These are phyloP conservation scores for Monochamus saltuarius DNA, from an alignment of 1,140 invertebrate species.

Conservation along the genomic window DNA sequence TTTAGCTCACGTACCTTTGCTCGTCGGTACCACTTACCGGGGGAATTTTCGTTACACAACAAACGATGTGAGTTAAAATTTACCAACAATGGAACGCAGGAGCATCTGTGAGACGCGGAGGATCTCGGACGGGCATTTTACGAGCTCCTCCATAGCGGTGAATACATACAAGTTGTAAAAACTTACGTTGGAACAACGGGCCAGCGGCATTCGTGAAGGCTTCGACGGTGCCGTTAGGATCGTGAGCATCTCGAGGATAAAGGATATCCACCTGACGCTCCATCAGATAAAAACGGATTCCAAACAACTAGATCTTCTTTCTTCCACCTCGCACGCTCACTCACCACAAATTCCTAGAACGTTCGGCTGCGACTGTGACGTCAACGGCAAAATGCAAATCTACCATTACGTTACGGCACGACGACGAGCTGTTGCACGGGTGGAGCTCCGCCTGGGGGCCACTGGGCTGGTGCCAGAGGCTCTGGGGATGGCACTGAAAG, in stretches of 20 bases:
- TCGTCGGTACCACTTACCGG: too few species aligned
- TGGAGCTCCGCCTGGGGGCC: background rate
- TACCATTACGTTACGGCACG: too few species aligned
- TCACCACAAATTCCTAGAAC: background rate
- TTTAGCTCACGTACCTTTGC: too few species aligned
- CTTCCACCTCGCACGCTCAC: slow-evolving; percentile 2
- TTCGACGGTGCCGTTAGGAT: slow-evolving; percentile 3
- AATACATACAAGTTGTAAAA: slow-evolving; percentile 5
- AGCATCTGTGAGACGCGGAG: too few species aligned
- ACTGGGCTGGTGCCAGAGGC: slow-evolving; percentile 6
- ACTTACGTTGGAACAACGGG: background rate
- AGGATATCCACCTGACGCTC: slow-evolving; percentile 10
- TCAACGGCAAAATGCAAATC: too few species aligned
- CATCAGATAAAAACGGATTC: slow-evolving; percentile 1
- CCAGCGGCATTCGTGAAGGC: slow-evolving; percentile 1
- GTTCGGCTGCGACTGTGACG: too few species aligned
- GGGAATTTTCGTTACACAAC: too few species aligned
- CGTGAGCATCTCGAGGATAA: slow-evolving; percentile 8
- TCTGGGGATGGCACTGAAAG: slow-evolving; percentile 51
- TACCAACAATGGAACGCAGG: too few species aligned
- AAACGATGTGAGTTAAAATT: too few species aligned
- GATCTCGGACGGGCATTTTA: too few species aligned
- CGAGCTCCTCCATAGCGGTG: background rate
- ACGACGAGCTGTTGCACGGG: too few species aligned
- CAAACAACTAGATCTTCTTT: slow-evolving; percentile 7